phyloP scores from a whole-genome alignment of 2,888 invertebrate species.

The Platycheirus rosarum region DNA sequence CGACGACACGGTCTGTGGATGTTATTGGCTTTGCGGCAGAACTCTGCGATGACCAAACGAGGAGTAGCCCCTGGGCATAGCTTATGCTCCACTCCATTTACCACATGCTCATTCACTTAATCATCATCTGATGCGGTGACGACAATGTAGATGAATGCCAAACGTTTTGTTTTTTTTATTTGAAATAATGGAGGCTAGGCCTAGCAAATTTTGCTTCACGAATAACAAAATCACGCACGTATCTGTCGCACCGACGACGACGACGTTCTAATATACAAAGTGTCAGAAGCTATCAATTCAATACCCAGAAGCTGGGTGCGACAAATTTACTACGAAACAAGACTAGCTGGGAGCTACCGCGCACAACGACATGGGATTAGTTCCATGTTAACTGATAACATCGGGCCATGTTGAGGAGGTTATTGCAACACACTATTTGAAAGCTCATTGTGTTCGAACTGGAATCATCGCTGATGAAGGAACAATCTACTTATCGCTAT shows the following conservation, averaged over 20 bases:
- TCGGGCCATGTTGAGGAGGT: constrained; percentile 43
- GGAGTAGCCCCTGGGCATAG: constrained; percentile 61
- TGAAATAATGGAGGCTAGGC: constrained; percentile 52
- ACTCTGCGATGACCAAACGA: constrained; percentile 19
- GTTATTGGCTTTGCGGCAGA: constrained; percentile 12
- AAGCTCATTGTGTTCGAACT: constrained; percentile 49
- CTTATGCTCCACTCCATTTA: constrained; percentile 27
- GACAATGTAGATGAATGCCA: constrained; percentile 55
- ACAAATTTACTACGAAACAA: constrained; percentile 60
- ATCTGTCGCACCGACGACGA: constrained; percentile 28
- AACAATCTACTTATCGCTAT: constrained; percentile 51
- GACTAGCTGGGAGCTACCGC: constrained; percentile 56
- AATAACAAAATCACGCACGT: constrained; percentile 48
- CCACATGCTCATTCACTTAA: constrained; percentile 51
- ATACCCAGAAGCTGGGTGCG: constrained; percentile 67
- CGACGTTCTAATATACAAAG: constrained; percentile 16
- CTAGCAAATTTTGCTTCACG: constrained; percentile 45
- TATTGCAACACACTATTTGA: constrained; percentile 58
- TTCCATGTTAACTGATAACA: constrained; percentile 63
- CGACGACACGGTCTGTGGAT: constrained; percentile 17
- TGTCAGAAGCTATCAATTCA: constrained; percentile 71
- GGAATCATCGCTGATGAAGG: constrained; percentile 27
- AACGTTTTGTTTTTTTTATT: constrained; percentile 11
- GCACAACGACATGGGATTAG: constrained; percentile 59
- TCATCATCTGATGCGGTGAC: constrained; percentile 40